These are phyloP conservation scores for Automeris io DNA, from an alignment of 2,888 invertebrate genomes.

Conservation along the genomic window DNA sequence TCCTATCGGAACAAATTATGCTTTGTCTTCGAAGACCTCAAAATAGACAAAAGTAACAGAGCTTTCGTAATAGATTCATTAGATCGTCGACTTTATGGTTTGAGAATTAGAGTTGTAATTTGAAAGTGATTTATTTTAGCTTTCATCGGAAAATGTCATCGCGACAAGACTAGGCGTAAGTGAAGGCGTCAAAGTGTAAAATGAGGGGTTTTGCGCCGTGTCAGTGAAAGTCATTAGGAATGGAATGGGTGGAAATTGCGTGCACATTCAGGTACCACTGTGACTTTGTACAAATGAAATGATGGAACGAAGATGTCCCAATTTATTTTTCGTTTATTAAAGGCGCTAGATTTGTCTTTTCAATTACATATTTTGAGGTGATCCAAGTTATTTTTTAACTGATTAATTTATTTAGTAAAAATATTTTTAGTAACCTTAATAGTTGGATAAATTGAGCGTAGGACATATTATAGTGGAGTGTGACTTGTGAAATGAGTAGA, in stretches of 20 bases:
- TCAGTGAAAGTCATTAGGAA: slow-evolving; percentile 76
- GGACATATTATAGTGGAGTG: no score
- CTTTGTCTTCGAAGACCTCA: slow-evolving; percentile 67
- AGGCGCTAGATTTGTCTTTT: no score
- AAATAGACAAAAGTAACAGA: slow-evolving; percentile 69
- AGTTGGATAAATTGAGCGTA: no score
- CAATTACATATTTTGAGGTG: no score
- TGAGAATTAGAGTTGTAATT: slow-evolving; percentile 29
- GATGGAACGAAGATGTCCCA: slow-evolving; percentile 59
- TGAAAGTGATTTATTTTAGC: slow-evolving; percentile 34
- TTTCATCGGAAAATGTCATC: slow-evolving; percentile 68
- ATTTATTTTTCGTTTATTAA: no score
- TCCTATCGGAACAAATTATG: slow-evolving; percentile 42
- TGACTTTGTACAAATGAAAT: slow-evolving; percentile 64
- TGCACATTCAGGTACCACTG: slow-evolving; percentile 67
- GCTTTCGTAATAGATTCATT: slow-evolving; percentile 26
- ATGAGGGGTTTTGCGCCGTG: slow-evolving; percentile 74
- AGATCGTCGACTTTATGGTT: slow-evolving; percentile 47
- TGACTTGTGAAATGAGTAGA: no score
- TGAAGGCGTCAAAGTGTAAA: slow-evolving; percentile 77
- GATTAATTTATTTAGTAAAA: no score
- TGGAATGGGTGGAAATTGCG: slow-evolving; percentile 74
- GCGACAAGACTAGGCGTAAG: slow-evolving; percentile 68
- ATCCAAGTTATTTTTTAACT: no score
- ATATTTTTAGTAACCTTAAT: no score